Evolutionary conservation across 2,888 invertebrate genomes (phyloP).

Genomic region (Neria commutata): DNA sequence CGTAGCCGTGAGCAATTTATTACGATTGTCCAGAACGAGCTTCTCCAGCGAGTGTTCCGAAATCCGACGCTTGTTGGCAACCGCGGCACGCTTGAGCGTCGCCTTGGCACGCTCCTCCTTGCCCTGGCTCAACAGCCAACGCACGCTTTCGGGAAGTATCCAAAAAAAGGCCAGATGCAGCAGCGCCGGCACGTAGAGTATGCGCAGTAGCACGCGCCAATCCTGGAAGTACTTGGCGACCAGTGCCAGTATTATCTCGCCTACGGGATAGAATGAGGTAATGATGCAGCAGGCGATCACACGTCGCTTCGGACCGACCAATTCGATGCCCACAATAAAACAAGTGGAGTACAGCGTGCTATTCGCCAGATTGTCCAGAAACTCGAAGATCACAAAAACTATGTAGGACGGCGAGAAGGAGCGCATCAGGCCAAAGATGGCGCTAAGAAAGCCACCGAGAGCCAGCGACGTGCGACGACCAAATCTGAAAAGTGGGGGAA

Average conservation of each 20-base stretch:
- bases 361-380: conserved; percentile 73
- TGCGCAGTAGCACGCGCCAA: conserved; percentile 72
- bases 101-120: conserved; percentile 65
- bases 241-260: conserved; percentile 71
- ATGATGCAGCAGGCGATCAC: conserved; percentile 75
- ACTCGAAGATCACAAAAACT: conserved; percentile 73
- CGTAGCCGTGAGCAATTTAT: conserved; percentile 44
- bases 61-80: conserved; percentile 68
- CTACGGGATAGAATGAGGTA: conserved; percentile 73
- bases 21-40: conserved; percentile 47
- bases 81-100: conserved; percentile 69
- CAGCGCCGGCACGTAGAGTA: conserved; percentile 72
- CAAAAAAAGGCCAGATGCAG: conserved; percentile 72
- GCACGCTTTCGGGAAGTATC: conserved; percentile 74
- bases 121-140: conserved; percentile 75
- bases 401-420: conserved; percentile 73
- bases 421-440: conserved; percentile 70
- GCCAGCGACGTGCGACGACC: conserved; percentile 70
- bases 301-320: conserved; percentile 76
- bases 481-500: too few species aligned
- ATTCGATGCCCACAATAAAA: conserved; percentile 77
- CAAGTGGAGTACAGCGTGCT: conserved; percentile 75
- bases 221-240: conserved; percentile 71
- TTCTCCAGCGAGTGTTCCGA: conserved; percentile 64
- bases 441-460: conserved; percentile 65